Conservation (phyloP, 1,140 invertebrate species). For the Diabrotica undecimpunctata region DNA sequence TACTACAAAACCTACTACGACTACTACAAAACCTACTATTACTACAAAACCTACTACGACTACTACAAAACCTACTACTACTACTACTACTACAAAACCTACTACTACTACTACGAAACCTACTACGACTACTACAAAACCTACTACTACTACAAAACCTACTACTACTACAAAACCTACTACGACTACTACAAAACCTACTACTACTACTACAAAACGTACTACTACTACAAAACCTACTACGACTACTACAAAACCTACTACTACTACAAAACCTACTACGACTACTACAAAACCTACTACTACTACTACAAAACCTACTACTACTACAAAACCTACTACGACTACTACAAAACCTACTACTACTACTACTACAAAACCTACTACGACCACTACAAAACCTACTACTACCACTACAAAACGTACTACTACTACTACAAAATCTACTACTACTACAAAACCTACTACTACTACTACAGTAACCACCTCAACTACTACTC, state of each 20-base stretch:
- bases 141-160: no score
- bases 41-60: neutral
- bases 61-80: neutral
- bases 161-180: neutral
- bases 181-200: neutral
- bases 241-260: no score
- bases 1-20: neutral
- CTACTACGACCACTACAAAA: neutral
- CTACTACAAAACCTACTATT: neutral
- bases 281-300: neutral
- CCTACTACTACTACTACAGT: neutral
- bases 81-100: neutral
- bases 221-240: no score
- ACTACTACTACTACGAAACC: no score
- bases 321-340: slow-evolving; percentile 10
- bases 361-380: neutral
- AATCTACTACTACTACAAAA: neutral
- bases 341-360: no score
- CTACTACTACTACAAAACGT: slow-evolving; percentile 2
- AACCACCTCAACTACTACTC: neutral
- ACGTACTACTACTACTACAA: neutral
- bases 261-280: neutral
- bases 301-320: neutral
- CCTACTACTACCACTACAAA: neutral
- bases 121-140: no score